Evolutionary conservation across 2,797 vertebrate species (phyloP), one percentile per base, ranked within the genome.

Genomic region (Labroides dimidiatus): DNA sequence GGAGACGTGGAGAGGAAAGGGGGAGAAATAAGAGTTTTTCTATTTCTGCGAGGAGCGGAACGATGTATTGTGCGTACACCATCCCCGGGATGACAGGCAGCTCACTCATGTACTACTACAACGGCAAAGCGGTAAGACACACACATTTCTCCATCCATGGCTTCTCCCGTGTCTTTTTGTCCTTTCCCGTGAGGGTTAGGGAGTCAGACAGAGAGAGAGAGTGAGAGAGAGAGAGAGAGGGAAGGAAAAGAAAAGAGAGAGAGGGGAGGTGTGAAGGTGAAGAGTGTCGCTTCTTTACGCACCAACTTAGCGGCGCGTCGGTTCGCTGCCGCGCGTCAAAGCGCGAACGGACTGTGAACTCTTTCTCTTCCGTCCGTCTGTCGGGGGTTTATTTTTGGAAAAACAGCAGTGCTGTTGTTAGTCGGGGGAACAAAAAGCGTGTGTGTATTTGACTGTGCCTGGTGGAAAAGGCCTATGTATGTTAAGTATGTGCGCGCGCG

Each of bases 41-140:
- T 71, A 78, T 54, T 79, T 68, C 51, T 48, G 77, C 57, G 87
- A 78, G 84, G 80, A 84, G 65, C 90, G 89, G 89, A 93, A 90
- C 89, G 89, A 98, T 98, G 96, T 98, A 98, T 91, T 98, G 96
- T 75, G 96, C 96, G 73, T 98, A 97, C 94, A 96, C 95, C 82
- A 97, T 98, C 91, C 96, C 96, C 75, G 96, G 96, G 86, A 95
- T 97, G 95, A 96, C 95, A 81, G 96, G 95, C 90, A 95, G 95
- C 93, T 95, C 96, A 65, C 87, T 97, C 71, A 97, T 98, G 96
- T 98, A 97, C 92, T 98, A 96, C 95, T 98, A 97, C 93, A 97
- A 98, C 90, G 96, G 96, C 77, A 98, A 98, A 89, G 96, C 96
- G 96, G 96, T 97, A 95, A 96, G 96, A 82, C 83, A 39, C 63